Evolutionary conservation across 2,113 vertebrate species (phyloP).

Genomic region (rat (Rattus norvegicus)): GRCr8 NC_086036.1:41912001-41912500

Average conservation of each 20-base stretch:
- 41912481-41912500: not conserved
- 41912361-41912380: not conserved
- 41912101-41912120: no score
- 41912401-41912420: not conserved
- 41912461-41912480: not conserved
- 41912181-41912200: no score
- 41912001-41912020: no score
- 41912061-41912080: no score
- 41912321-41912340: not conserved
- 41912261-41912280: not conserved
- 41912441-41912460: not conserved
- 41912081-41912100: no score
- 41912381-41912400: not conserved
- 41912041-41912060: no score
- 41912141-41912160: no score
- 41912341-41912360: not conserved
- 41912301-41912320: not conserved
- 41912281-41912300: not conserved
- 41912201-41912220: not conserved
- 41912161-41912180: not conserved
- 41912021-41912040: no score
- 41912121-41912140: no score
- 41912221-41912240: not conserved
- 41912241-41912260: not conserved
- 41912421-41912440: not conserved